Evolutionary conservation across 1,140 invertebrate species (phyloP).

Genomic region (Gerris buenoi): DNA sequence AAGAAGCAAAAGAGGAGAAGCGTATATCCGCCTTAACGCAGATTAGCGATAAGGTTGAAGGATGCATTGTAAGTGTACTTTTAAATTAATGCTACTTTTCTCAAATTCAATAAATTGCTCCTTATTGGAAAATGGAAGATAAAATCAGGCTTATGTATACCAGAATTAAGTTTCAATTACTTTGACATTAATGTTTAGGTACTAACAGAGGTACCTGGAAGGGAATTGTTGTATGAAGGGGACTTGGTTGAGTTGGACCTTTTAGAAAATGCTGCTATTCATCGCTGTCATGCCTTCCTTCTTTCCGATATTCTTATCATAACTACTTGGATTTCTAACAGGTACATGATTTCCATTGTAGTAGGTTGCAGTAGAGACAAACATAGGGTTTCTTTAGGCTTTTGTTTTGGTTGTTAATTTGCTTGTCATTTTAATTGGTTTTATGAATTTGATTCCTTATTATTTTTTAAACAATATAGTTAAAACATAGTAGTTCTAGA

Average conservation of each 20-base stretch:
- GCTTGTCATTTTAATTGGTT: too few relatives aligned
- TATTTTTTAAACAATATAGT: too few relatives aligned
- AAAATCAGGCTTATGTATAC: too few relatives aligned
- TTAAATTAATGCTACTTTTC: too few relatives aligned
- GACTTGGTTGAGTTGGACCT: slow-evolving; percentile 79
- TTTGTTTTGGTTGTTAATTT: too few relatives aligned
- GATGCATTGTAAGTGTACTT: slow-evolving; percentile 52
- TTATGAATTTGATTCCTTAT: too few relatives aligned
- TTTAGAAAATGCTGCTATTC: slow-evolving; percentile 67
- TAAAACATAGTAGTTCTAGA: too few relatives aligned
- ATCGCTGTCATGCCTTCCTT: slow-evolving; percentile 80
- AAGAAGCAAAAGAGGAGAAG: slow-evolving; percentile 32
- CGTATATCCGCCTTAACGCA: slow-evolving; percentile 43
- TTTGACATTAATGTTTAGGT: slow-evolving; percentile 32
- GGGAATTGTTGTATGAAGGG: slow-evolving; percentile 72
- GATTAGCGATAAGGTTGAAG: slow-evolving; percentile 75
- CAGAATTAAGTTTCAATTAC: neutral
- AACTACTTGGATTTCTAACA: slow-evolving; percentile 54
- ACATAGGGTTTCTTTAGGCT: too few relatives aligned
- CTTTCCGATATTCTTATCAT: slow-evolving; percentile 75
- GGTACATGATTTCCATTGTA: too few relatives aligned
- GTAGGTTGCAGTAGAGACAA: too few relatives aligned
- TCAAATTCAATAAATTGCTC: too few relatives aligned
- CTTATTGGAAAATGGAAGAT: too few relatives aligned
- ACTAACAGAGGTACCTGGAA: slow-evolving; percentile 54